Evolutionary conservation across 2,113 vertebrate species (phyloP), one percentile per base, ranked within the genome.

Genomic region (Desmodus rotundus): DNA sequence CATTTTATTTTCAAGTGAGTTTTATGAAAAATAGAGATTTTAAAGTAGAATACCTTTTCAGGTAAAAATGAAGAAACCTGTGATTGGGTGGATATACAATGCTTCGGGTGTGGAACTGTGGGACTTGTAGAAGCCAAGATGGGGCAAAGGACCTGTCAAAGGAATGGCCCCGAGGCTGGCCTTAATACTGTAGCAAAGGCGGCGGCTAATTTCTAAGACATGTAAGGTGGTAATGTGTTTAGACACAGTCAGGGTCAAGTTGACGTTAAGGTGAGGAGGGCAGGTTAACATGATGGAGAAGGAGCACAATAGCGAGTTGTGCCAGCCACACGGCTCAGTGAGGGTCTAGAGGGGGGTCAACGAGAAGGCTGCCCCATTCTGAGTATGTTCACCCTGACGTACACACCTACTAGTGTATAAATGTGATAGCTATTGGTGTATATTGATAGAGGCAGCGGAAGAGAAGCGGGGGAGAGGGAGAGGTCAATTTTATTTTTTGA

Each of bases 11-110:
- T 33, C 54, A 81, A 81, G n/a, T 43, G 54, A 81, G 54, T 61
- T 33, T 43, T 12, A 61, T 31, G 54, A 33, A 81, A 81, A 61
- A 73, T 36, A 45, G 16, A 24, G 97, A 97, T 98, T 98, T 98
- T 97, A 98, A 96, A 97, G 72, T 36, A 85, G 89, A 89, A 36
- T 50, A n/a, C 16, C 31, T 74, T 68, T 96, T 52, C 65, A 58
- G 33, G 11, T 74, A 58, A 80, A 36, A 81, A 54, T 63, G 74
- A 91, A 82, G 47, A 72, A 67, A 31, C 16, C 15, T 15, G n/a
- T 15, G 20, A 56, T 41, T n/a, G 76, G 20, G 13, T 31, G 15
- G 20, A 16, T 24, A 81, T 36, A 41, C 20, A 28, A 22, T 20
- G 17, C 50, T 70, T 87, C 43, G 47, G 41, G 87, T 4, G 28